Percentiles rank a stretch among this genome's conserved stretches.
Evolutionary conservation across 2,797 vertebrate genomes (phyloP).

Genomic region (Triplophysa bombifrons): DNA sequence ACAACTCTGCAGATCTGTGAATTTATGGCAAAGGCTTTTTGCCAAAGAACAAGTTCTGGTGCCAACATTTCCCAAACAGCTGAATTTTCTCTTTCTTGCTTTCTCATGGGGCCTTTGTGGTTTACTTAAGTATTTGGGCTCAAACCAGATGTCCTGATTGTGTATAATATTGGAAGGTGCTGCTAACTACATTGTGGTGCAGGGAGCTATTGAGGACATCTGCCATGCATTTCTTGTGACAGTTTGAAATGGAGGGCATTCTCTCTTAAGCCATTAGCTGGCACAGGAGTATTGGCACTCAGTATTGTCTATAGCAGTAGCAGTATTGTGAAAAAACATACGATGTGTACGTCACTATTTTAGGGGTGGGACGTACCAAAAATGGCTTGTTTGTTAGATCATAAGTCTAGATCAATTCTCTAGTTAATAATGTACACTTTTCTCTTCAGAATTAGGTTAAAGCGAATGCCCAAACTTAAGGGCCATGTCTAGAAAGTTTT

Average conservation of each 20-base stretch:
- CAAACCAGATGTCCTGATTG: slow-evolving; percentile 57
- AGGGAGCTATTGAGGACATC: slow-evolving; percentile 35
- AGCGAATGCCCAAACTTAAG: not conserved
- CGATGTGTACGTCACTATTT: slow-evolving; percentile 22
- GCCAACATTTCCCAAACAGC: slow-evolving; percentile 69
- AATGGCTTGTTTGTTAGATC: not conserved
- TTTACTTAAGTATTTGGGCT: slow-evolving; percentile 54
- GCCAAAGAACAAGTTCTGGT: slow-evolving; percentile 72
- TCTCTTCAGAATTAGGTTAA: not conserved
- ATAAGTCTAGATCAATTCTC: not conserved
- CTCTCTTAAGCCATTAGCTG: slow-evolving; percentile 23
- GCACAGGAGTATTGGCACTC: slow-evolving; percentile 19
- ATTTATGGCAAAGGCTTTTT: slow-evolving; percentile 68
- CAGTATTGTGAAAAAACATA: slow-evolving; percentile 24
- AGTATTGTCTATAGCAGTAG: slow-evolving; percentile 18
- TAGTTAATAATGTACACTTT: not conserved
- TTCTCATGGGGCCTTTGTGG: slow-evolving; percentile 45
- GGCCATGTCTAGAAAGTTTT: slow-evolving; percentile 3
- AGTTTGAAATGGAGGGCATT: slow-evolving; percentile 22
- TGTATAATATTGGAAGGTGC: slow-evolving; percentile 55
- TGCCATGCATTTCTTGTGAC: slow-evolving; percentile 31
- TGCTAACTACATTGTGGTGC: slow-evolving; percentile 48
- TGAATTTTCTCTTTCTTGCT: slow-evolving; percentile 51
- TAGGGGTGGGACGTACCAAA: not conserved
- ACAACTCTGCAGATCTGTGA: slow-evolving; percentile 69